These are phyloP conservation scores for Caenorhabditis inopinata DNA, from an alignment of 1,140 invertebrate genomes.

Conservation along the genomic window DNA sequence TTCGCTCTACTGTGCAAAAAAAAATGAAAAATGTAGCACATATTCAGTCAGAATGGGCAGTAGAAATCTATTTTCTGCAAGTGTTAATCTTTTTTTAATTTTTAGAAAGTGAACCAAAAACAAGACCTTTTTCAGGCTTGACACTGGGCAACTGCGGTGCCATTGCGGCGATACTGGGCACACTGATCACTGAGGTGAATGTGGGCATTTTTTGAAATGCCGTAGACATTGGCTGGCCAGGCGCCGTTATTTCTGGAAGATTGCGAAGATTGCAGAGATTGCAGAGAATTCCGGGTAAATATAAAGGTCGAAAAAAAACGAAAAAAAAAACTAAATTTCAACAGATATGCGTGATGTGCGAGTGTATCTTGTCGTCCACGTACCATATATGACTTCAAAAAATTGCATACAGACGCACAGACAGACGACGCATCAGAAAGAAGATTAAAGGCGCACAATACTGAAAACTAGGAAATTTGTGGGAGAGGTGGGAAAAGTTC, in stretches of 20 bases:
- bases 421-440: too few relatives aligned
- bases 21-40: too few relatives aligned
- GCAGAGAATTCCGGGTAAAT: not conserved
- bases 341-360: too few relatives aligned
- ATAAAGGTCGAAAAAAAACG: not conserved
- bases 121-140: not conserved
- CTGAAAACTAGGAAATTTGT: not conserved
- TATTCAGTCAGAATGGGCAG: too few relatives aligned
- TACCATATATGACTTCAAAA: too few relatives aligned
- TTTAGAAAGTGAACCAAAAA: too few relatives aligned
- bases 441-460: not conserved
- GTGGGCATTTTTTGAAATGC: constrained; percentile 24
- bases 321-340: not conserved
- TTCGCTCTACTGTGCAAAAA: too few relatives aligned
- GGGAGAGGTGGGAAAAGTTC: constrained; percentile 14
- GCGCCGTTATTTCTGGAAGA: constrained; percentile 25
- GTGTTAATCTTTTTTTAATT: too few relatives aligned
- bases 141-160: not conserved
- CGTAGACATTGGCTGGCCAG: constrained; percentile 4
- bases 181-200: constrained; percentile 17
- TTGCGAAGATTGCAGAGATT: not conserved
- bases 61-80: too few relatives aligned
- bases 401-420: too few relatives aligned
- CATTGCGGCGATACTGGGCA: not conserved
- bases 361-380: too few relatives aligned